Evolutionary conservation across 2,888 invertebrate species (phyloP), one percentile per base, ranked within the genome.

Genomic region (Epistrophe eligans): DNA sequence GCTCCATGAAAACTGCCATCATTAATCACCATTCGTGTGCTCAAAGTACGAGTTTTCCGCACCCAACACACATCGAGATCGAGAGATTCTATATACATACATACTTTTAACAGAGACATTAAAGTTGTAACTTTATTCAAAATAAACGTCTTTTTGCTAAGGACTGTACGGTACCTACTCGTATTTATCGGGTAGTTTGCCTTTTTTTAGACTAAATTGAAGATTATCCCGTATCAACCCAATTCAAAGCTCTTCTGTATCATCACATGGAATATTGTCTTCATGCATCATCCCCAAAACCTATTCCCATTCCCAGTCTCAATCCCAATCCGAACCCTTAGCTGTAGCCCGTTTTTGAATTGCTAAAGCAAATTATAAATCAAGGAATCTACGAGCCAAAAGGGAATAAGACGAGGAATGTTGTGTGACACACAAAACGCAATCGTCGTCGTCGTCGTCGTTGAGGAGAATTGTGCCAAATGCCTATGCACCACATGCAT

Each of bases 391-490:
- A 74, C 73, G 40, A 70, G 40, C 13, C 19, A 60, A 64, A 50
- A 57, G 57, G 64, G 38, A 74, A 62, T 43, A 58, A 19, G 17
- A 66, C n/a, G 43, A 57, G 64, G 67, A 62, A 52, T 79, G 71
- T 77, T 67, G 57, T 85, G 85, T 85, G 85, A 74, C 77, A 85
- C 45, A 81, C 58, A 73, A 81, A 85, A 76, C 85, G 85, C 77
- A 82, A 74, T 66, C 67, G 64, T 24, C 24, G 24, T 24, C 24
- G 24, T 24, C 24, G 24, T 24, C 24, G 24, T 24, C 24, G 24
- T 60, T 10, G 77, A 40, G 48, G 38, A 66, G 67, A 85, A 81
- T 45, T 85, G 85, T 85, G 82, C 85, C 85, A 85, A 81, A 85
- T 82, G 81, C 73, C 70, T 67, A 77, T 79, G 85, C 85, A 70